phyloP scores from a whole-genome alignment of 64 coral and sea anemone genomes.

The Hydrozoanthus tunicans region DNA sequence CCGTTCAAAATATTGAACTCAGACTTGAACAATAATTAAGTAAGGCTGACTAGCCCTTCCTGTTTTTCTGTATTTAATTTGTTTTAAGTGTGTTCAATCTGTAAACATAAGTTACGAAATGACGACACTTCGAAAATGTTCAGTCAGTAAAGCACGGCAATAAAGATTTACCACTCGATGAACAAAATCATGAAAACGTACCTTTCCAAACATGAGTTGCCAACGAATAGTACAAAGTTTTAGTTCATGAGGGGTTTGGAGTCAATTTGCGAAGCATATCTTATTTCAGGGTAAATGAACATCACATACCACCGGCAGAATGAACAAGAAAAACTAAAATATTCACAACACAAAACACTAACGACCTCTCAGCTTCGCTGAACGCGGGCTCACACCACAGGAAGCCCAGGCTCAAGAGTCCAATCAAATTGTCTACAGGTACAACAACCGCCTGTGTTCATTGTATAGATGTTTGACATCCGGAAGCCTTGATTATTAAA shows the following conservation, averaged over 20 bases:
- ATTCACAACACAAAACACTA: not conserved
- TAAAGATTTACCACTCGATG: not conserved
- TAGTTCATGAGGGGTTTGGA: not conserved
- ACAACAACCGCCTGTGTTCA: no score
- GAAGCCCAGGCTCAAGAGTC: no score
- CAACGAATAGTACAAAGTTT: not conserved
- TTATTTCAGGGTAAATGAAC: not conserved
- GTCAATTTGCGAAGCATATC: not conserved
- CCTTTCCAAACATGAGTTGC: conserved; percentile 51
- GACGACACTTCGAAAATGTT: conserved; percentile 27
- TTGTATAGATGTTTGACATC: no score
- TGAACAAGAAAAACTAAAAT: no score
- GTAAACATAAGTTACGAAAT: not conserved
- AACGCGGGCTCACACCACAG: no score
- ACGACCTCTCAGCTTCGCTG: not conserved
- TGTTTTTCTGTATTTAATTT: not conserved
- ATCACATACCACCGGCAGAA: not conserved
- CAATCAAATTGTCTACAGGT: no score
- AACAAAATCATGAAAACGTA: conserved; percentile 14
- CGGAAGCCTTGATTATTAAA: no score
- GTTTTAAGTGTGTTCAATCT: not conserved
- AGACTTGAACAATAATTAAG: not conserved
- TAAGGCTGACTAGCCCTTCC: not conserved
- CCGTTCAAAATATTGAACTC: not conserved
- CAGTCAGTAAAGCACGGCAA: not conserved